A percentile compares a stretch with the other conserved stretches of the same genome.
Conservation (phyloP, 2,113 vertebrate species). For the Alosa alosa region DNA sequence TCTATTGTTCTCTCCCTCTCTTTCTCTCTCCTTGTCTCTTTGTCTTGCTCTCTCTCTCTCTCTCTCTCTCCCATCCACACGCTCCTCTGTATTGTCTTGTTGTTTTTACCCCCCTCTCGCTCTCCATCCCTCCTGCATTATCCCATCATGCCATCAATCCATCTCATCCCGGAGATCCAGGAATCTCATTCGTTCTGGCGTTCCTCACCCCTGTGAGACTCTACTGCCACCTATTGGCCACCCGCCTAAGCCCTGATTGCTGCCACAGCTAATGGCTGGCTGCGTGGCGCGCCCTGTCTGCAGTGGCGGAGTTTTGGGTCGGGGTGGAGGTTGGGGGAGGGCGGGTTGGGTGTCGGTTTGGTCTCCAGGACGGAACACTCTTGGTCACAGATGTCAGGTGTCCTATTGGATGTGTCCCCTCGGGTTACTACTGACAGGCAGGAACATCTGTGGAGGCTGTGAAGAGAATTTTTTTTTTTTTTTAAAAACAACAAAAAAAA, state of each 20-base stretch:
- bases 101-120: background rate
- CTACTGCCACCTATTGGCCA: constrained; percentile 42
- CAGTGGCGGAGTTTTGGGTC: background rate
- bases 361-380: background rate
- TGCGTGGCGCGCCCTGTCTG: background rate
- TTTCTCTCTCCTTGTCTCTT: background rate
- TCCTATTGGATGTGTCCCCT: background rate
- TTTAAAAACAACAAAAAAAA: background rate
- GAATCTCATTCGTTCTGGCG: background rate
- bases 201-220: constrained; percentile 10
- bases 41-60: background rate
- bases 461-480: no score
- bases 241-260: background rate
- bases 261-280: background rate
- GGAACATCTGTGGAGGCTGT: constrained; percentile 1
- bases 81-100: background rate
- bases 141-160: background rate
- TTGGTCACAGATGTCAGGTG: constrained; percentile 14
- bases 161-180: background rate
- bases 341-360: background rate
- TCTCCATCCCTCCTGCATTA: background rate
- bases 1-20: background rate
- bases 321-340: background rate
- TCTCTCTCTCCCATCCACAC: background rate
- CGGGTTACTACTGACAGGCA: background rate